Base-by-base conservation (phyloP, 2,888 invertebrate genomes). In the Erebia aethiops region DNA sequence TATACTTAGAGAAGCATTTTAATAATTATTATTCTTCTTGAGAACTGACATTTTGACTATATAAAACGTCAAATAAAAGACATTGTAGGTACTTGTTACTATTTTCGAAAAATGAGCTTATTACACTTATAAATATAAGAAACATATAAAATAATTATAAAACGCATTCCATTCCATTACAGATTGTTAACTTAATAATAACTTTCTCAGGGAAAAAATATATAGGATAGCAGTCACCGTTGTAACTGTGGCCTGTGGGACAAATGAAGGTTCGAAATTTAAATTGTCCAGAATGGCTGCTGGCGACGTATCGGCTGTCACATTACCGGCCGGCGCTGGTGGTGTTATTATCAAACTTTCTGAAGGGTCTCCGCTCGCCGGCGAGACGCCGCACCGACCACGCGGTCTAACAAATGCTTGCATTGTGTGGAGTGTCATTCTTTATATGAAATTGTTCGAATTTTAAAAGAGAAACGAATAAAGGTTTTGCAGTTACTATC, bases 301-400 rank as follows among this genome's bases (percentile, higher is more conserved):
- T 82, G 91, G 92, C 92, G 92, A 93, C 92, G 91, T 91, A 93
- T 92, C 91, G 92, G 91, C 92, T 93, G 93, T 92, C 93, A 92
- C 92, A 92, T 93, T 92, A 93, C 90, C 82, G 84, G 82, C 79
- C 81, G 80, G 79, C 79, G 82, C 85, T 82, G 78, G 76, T 78
- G 78, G 78, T 90, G 90, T 92, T 93, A 92, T 92, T 93, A 92
- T 92, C 85, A 90, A 93, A 93, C 88, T 93, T 93, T 91, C 88
- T 91, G 91, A 92, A 92, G 92, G 93, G 93, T 90, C 91, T 84
- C 88, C 87, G 88, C 85, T 83, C 90, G 88, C 86, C 87, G 83
- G 80, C 83, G 86, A 84, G 89, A 87, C 90, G 89, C 87, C 83
- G 81, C 90, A 89, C 87, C 83, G 81, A 81, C 81, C 82, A 74